Base-by-base conservation (phyloP, 2,888 invertebrate species). In the Lepas anatifera region DNA sequence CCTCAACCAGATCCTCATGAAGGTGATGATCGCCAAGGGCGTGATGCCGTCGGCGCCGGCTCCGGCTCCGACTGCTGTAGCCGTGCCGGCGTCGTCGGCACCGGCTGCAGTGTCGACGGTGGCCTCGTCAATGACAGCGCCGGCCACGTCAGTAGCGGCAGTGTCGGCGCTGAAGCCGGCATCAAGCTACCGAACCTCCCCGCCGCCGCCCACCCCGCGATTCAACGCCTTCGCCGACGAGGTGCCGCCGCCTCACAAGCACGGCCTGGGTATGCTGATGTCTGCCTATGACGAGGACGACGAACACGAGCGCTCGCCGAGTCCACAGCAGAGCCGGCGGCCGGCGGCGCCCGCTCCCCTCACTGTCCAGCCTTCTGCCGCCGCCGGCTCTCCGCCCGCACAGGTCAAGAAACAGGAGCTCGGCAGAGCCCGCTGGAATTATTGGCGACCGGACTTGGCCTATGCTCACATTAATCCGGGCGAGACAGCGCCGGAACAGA, bases 1-100 rank as follows among this genome's bases (percentile, higher is more conserved):
- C 77, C 81, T 92, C 72, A 89, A 90, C 75, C 87, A 87, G 73
- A 82, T 92, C 0, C 87, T 92, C 41, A 89, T 90, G 75, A 87
- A 90, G 22, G 68, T 32, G 35, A 63, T 72, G 35, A 72, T 52
- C 35, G 50, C 52, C 22, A 27, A 25, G 27, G 27, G 48, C 39
- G 32, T 66, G 41, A 46, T 46, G n/a, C 37, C 50, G 41, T 29
- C 35, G 43, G 64, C 48, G 41, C 41, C 67, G 29, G 43, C 52
- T 10, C n/a, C 43, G 66, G 29, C 32, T 22, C 29, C 48, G n/a
- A 48, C 39, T 2, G n/a, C 41, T 48, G 41, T 35, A 18, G 39
- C 50, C 18, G 52, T 73, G 37, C 70, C 70, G 10, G 68, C 71
- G 22, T 72, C 75, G 25, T 71, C 74, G 22, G 63, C 71, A 25